Evolutionary conservation across 1,140 invertebrate genomes (phyloP), one percentile per base, ranked within the genome.

Genomic region (Panonychus citri): DNA sequence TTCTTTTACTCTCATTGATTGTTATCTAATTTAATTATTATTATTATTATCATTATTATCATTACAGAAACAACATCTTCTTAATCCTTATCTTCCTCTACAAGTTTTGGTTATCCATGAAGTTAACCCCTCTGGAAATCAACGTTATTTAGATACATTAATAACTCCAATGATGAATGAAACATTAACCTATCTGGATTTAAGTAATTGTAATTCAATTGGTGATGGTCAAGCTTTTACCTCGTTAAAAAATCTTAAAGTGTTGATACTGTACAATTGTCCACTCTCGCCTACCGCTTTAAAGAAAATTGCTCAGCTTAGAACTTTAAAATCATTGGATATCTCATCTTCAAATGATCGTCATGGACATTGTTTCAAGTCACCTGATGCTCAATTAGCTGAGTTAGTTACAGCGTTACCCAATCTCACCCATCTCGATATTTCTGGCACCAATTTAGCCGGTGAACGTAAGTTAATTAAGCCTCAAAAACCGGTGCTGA

Each of bases 371-470:
- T 10, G 21, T n/a, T 57, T n/a, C 21, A 50, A 58, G 25, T 26
- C 59, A 50, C 58, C 58, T 19, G 42, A 58, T 43, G 12, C 17
- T 17, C 50, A 53, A 27, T 24, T 59, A 46, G 34, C 42, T 21
- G 34, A 52, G 26, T 19, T 94, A 34, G 77, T 90, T 2, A 71
- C 73, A 48, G 80, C 71, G 64, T 71, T 94, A 62, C 80, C 82
- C 0, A 66, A 79, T 54, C 69, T 94, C 39, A 75, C 74, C 52
- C 85, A 83, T 43, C 68, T 94, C 49, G 89, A 94, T 69, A 90
- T 94, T 66, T 90, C 85, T 7, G 85, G 85, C 2, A 85, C 83
- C 21, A 84, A 85, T 71, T 68, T 85, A 46, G 87, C 87, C 40
- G 87, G 87, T 82, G 10, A 78, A 78, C n/a, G 60, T 60, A 37